Evolutionary conservation across 2,113 vertebrate genomes (phyloP), one percentile per base, ranked within the genome.

Genomic region (Okapia johnstoni): DNA sequence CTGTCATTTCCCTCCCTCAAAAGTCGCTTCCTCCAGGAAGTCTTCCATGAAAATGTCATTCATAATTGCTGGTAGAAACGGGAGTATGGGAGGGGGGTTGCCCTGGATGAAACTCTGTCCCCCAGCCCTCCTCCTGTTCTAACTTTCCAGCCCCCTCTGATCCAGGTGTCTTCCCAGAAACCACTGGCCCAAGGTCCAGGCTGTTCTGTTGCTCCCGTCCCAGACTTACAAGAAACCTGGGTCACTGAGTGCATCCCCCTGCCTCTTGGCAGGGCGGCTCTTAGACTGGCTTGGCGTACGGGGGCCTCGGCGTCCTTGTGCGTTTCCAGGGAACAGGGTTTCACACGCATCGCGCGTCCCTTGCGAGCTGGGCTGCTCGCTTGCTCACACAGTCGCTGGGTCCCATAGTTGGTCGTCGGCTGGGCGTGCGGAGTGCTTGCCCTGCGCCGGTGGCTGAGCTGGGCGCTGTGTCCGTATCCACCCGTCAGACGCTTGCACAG

Each of bases 371-470:
- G 16, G n/a, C 63, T 70, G 63, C 17, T 11, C 8, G n/a, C 17
- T 36, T 36, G 63, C 63, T 36, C 61, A 63, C 30, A n/a, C 61
- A n/a, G 15, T 63, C 1, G 61, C 30, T 54, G 17, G 1, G 33
- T 36, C 48, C 2, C 14, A 26, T 3, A 0, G 33, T 4, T 19
- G 0, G 21, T 7, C 4, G 0, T 50, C 61, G 50, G 73, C 16
- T 2, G 2, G 85, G 13, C 3, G 0, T 1, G 12, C 17, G 0
- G 54, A 19, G 54, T 1, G 0, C 66, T 3, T 4, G 79, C 79
- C 43, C 7, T 5, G 21, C 6, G 17, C 54, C 40, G 1, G 55
- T 30, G 52, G 7, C 90, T 19, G 36, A 40, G 48, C 85, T 4
- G 50, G 73, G 52, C 0, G 4, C 60, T 58, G 25, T 15, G 2